Conservation (phyloP, 2,888 invertebrate genomes). For the Drepanosiphum platanoidis region DNA sequence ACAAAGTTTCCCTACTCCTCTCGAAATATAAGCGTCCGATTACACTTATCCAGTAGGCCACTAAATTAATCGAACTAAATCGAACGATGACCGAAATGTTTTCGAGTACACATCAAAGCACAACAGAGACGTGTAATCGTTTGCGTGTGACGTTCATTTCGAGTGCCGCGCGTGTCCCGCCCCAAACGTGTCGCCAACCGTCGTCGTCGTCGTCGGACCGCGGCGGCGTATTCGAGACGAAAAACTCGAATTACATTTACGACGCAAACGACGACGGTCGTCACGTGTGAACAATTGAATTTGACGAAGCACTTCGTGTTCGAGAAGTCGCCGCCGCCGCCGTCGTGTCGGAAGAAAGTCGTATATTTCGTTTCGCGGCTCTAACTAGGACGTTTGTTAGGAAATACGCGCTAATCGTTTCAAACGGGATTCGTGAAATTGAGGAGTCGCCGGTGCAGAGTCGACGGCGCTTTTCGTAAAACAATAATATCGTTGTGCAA, state of each 20-base stretch:
- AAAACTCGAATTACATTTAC: not conserved
- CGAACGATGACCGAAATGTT: too few species aligned
- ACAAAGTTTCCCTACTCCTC: too few species aligned
- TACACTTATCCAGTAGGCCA: too few species aligned
- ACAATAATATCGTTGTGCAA: slow-evolving; percentile 3
- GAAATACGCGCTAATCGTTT: not conserved
- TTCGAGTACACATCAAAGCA: too few species aligned
- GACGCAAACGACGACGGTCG: not conserved
- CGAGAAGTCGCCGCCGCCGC: not conserved
- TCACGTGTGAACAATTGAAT: not conserved
- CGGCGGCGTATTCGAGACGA: not conserved
- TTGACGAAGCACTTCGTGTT: not conserved
- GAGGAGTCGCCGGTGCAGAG: not conserved
- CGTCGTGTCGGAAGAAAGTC: not conserved
- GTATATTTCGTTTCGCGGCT: not conserved
- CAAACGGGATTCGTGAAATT: not conserved
- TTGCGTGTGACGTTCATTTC: too few species aligned
- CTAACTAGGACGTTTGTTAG: slow-evolving; percentile 3
- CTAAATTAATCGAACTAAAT: too few species aligned
- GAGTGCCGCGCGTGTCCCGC: too few species aligned
- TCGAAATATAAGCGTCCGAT: too few species aligned
- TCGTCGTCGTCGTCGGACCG: too few species aligned
- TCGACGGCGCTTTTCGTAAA: slow-evolving; percentile 5
- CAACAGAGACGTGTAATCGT: too few species aligned
- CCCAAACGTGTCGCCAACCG: too few species aligned